Percentiles rank a stretch among this genome's conserved stretches.
Conservation (phyloP, 2,888 invertebrate genomes). For the Lissocephala sabroskyi region DNA sequence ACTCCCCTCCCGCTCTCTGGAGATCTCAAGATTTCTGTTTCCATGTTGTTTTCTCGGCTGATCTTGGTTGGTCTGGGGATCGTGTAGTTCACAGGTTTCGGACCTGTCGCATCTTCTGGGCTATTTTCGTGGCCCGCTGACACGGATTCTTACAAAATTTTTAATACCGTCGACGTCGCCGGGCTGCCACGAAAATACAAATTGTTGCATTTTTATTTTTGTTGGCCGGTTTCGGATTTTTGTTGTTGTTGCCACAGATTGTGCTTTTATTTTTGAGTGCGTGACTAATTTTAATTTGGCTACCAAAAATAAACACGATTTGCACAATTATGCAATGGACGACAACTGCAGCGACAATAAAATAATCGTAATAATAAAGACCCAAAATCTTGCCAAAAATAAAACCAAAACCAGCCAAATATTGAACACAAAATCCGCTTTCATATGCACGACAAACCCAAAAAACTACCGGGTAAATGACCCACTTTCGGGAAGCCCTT, state of each 20-base stretch:
- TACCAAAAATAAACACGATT: slow-evolving; percentile 35
- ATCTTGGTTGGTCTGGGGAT: no score
- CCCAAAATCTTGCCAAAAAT: no score
- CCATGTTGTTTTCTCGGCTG: slow-evolving; percentile 9
- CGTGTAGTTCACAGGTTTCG: slow-evolving; percentile 22
- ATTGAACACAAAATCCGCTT: no score
- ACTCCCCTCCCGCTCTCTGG: no score
- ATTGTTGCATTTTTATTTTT: no score
- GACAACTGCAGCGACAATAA: slow-evolving; percentile 18
- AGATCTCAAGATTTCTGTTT: slow-evolving; percentile 18
- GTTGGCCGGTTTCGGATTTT: no score
- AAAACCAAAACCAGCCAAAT: no score
- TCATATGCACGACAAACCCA: no score
- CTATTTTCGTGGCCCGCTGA: slow-evolving; percentile 55
- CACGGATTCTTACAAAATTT: slow-evolving; percentile 58
- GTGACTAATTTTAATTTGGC: slow-evolving; percentile 51
- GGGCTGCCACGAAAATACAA: no score
- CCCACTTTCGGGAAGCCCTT: slow-evolving; percentile 48
- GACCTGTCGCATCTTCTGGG: slow-evolving; percentile 34
- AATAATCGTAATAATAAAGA: no score
- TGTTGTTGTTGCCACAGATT: no score
- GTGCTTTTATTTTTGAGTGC: slow-evolving; percentile 36
- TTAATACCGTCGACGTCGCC: slow-evolving; percentile 5
- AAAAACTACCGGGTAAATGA: slow-evolving; percentile 51
- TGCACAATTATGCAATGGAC: no score